Evolutionary conservation across 92 coral and sea anemone genomes (phyloP).

Genomic region (Isaurus tuberculatus): DNA sequence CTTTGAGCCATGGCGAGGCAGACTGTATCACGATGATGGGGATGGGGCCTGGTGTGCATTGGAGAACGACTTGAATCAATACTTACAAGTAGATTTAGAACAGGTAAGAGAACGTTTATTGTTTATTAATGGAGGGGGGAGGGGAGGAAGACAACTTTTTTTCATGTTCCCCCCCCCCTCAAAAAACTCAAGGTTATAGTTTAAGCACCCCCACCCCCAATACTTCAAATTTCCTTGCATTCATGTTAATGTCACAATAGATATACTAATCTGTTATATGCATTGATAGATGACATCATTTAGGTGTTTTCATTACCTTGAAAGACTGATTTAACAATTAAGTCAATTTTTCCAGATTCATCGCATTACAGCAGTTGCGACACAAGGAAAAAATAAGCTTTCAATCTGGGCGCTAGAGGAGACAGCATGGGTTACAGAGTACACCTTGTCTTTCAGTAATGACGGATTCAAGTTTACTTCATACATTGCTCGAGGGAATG

Average conservation of each 20-base stretch:
- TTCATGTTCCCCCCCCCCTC: no score
- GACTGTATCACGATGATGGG: constrained; percentile 71
- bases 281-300: no score
- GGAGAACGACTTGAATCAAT: constrained; percentile 54
- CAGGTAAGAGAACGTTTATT: no score
- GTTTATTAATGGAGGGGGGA: no score
- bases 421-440: constrained; percentile 71
- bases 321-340: no score
- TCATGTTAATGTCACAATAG: no score
- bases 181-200: no score
- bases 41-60: constrained; percentile 78
- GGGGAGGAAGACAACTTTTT: no score
- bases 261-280: no score
- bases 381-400: constrained; percentile 24
- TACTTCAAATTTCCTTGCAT: no score
- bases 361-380: constrained; percentile 37
- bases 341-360: background rate
- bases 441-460: constrained; percentile 54
- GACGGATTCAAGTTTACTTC: constrained; percentile 58
- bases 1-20: constrained; percentile 66
- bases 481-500: constrained; percentile 38
- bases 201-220: no score
- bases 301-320: no score
- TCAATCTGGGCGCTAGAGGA: constrained; percentile 19
- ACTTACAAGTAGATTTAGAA: constrained; percentile 47